A percentile compares a stretch with the other conserved stretches of the same genome.
These are phyloP conservation scores for Anastrepha ludens DNA, from an alignment of 1,140 invertebrate genomes.

Conservation along the genomic window DNA sequence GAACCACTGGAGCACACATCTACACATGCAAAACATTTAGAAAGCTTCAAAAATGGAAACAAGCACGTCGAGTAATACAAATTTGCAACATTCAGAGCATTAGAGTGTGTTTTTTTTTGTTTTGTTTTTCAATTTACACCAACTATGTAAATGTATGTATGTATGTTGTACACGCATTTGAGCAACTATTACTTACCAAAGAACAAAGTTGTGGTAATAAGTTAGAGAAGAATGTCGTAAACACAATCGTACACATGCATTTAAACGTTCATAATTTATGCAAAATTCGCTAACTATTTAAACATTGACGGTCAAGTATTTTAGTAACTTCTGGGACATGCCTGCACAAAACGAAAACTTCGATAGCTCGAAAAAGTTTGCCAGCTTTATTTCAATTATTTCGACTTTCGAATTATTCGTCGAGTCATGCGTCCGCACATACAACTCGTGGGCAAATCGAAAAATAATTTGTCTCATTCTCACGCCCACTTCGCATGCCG, in stretches of 20 bases:
- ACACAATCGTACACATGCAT: slow-evolving; percentile 13
- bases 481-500: too few species aligned
- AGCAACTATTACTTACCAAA: not conserved
- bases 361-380: too few species aligned
- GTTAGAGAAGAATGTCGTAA: not conserved
- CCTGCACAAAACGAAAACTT: too few species aligned
- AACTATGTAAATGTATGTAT: not conserved
- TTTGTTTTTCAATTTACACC: not conserved
- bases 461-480: too few species aligned
- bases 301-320: not conserved
- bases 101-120: not conserved
- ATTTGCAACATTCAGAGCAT: not conserved
- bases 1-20: not conserved
- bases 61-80: not conserved
- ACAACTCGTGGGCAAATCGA: too few species aligned
- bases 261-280: not conserved
- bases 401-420: too few species aligned
- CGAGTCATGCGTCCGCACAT: too few species aligned
- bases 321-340: too few species aligned
- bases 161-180: not conserved
- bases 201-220: not conserved
- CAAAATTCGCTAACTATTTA: not conserved
- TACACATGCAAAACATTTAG: slow-evolving; percentile 2
- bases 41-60: not conserved
- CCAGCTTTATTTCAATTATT: too few species aligned